A percentile compares a stretch with the other conserved stretches of the same genome.
These are phyloP conservation scores for Eurosta solidaginis DNA, from an alignment of 1,140 invertebrate genomes.

Conservation along the genomic window DNA sequence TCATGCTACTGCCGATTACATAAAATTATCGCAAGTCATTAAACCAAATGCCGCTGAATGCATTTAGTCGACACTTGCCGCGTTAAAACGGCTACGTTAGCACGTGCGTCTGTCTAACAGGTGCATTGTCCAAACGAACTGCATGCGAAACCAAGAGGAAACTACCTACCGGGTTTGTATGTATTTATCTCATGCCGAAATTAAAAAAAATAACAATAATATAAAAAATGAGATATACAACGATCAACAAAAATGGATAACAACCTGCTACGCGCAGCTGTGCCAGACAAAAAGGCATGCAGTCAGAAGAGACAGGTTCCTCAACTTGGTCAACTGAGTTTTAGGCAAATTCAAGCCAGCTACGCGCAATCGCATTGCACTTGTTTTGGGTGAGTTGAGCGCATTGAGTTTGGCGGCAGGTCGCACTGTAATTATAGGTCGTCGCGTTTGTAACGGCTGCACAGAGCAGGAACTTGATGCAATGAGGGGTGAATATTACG, in stretches of 20 bases:
- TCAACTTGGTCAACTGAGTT: neutral
- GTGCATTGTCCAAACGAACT: neutral
- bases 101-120: neutral
- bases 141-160: too few relatives aligned
- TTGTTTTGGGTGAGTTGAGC: neutral
- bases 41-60: neutral
- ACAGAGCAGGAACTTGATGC: neutral
- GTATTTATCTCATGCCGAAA: too few relatives aligned
- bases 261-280: neutral
- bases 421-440: neutral
- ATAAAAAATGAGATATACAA: neutral
- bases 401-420: neutral
- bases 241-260: neutral
- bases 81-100: neutral
- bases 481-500: neutral
- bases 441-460: neutral
- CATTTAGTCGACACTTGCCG: neutral
- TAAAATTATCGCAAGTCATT: too few relatives aligned
- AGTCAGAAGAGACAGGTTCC: neutral
- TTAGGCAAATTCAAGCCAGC: neutral
- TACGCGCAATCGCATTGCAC: constrained; percentile 14
- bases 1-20: too few relatives aligned
- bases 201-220: neutral
- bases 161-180: too few relatives aligned
- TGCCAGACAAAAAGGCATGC: neutral